Evolutionary conservation across 2,888 invertebrate species (phyloP), one percentile per base, ranked within the genome.

Genomic region (Drosophila paramelanica): DNA sequence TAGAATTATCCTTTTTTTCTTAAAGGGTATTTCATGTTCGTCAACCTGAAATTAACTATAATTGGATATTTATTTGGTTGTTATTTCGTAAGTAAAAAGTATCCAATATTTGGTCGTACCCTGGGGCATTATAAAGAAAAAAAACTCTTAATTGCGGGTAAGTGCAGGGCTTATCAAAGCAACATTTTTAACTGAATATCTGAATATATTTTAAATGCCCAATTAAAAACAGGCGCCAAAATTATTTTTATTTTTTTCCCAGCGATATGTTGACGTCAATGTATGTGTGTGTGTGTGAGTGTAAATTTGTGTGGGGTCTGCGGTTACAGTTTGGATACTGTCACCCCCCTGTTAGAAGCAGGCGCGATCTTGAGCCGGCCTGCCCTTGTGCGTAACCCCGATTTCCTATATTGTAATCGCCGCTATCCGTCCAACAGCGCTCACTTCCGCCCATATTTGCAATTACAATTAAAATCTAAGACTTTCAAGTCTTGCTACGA

Each of bases 401-500:
- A 74, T 74, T 77, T 76, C 79, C 81, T 77, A 69, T 51, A 53
- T 36, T 51, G 67, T 41, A 58, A 25, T 68, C 57, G 39, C 20
- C 55, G 50, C 57, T 60, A 80, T 69, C 62, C 87, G 87, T 81
- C 67, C 62, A 80, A 81, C 72, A 84, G 58, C 70, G 66, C 57
- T 67, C 61, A 67, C 70, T 84, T 84, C 86, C 84, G 84, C 70
- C 76, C 73, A 76, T 86, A 84, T 83, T 84, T 88, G 87, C 87
- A 80, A 83, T 82, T 88, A 82, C 73, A 86, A 80, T 80, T 73
- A 51, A 78, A 84, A 45, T 7, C 41, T 23, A 31, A 62, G 50
- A n/a, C 50, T 17, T 49, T 36, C 13, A 11, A 10, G 41, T 23
- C 3, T 6, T 10, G 7, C 27, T 36, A 6, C 67, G 46, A 56